Base-by-base conservation (phyloP, 2,888 invertebrate genomes). In the Stictocephala bisonia region DNA sequence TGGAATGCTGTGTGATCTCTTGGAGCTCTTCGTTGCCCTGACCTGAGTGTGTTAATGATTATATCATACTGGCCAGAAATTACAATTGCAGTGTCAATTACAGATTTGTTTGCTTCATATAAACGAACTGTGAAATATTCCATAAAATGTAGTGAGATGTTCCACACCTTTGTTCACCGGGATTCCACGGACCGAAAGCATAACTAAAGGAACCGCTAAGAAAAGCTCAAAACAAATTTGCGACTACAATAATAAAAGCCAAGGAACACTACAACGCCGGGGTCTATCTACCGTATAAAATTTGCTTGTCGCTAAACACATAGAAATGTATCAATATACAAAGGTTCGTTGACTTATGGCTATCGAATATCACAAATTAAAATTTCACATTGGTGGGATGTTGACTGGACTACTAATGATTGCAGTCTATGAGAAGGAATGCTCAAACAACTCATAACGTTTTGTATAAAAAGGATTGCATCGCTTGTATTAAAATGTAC, bases 341-440 rank as follows among this genome's bases (percentile, higher is more conserved):
- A 64, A 71, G 44, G 40, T 58, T 13, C 27, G 18, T 56, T 27
- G 76, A 77, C 77, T 77, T 77, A 77, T 75, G 71, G 73, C 76
- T 77, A 77, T 73, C 66, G 73, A 75, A 76, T 77, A 77, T 78
- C 77, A 77, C 77, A 76, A 75, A 77, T 76, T 75, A 76, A 77
- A 77, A 74, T 74, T 72, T 76, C 76, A 77, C 76, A 73, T 74
- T 60, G 72, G 72, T 68, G 74, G 75, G 76, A 78, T 79, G 75
- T n/a, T 76, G 75, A 78, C 74, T 74, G 48, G 50, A 72, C 76
- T 77, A 78, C 73, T 27, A 64, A n/a, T n/a, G n/a, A n/a, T n/a
- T 73, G 76, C 75, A 78, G 77, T 77, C 78, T 77, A 78, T 67
- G 60, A 78, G 75, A 75, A 78, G 78, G 77, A 78, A 78, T 78